These are phyloP conservation scores for Candoia aspera DNA, from an alignment of 2,113 vertebrate species.

Conservation along the genomic window DNA sequence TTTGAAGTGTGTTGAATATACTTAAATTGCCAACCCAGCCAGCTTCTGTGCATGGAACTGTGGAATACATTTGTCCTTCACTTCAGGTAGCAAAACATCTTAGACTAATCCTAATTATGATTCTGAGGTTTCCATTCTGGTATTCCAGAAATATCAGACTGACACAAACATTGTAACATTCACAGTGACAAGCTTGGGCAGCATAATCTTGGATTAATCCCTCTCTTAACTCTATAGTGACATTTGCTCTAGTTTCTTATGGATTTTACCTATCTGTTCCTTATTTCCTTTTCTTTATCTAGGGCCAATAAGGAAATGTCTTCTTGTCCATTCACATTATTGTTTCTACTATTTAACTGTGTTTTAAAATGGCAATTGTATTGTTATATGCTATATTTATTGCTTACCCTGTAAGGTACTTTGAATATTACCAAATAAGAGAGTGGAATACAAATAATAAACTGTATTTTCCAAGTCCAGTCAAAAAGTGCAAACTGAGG, in stretches of 20 bases:
- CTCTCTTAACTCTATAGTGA: background rate
- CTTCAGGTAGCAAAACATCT: background rate
- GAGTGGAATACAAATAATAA: background rate
- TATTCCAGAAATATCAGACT: background rate
- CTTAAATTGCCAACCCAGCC: too few relatives aligned
- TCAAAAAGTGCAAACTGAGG: background rate
- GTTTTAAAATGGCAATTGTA: background rate
- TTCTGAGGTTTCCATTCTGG: background rate
- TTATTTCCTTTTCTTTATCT: background rate
- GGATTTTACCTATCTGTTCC: background rate
- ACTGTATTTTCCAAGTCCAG: background rate
- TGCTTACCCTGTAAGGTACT: background rate
- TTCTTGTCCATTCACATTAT: background rate
- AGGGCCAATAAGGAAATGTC: background rate
- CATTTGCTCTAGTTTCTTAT: background rate
- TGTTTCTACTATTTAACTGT: background rate
- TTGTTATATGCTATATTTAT: background rate
- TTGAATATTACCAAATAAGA: background rate
- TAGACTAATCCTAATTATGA: background rate
- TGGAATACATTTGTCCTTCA: background rate
- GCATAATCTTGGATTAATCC: background rate
- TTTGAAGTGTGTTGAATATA: too few relatives aligned
- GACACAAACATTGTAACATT: background rate
- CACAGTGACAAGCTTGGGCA: background rate
- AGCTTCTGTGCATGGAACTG: background rate